Percentiles rank a stretch among this genome's conserved stretches.
phyloP scores from a whole-genome alignment of 2,888 invertebrate species.

The Romanomermis culicivorax region DNA sequence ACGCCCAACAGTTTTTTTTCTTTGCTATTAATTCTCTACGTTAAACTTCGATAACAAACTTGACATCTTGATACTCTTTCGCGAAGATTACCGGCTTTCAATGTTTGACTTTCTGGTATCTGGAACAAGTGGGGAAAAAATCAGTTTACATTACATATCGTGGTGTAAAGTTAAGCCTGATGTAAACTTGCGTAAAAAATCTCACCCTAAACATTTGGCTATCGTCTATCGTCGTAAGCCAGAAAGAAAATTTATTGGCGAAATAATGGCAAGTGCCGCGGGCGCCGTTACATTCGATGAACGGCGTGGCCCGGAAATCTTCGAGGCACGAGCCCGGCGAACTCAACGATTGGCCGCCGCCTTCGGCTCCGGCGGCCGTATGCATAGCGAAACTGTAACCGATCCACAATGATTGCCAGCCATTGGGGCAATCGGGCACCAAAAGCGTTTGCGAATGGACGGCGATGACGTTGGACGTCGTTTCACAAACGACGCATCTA shows the following conservation, averaged over 20 bases:
- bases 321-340: slow-evolving; percentile 91
- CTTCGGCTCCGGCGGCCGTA: slow-evolving; percentile 80
- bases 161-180: too few species aligned
- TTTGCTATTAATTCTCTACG: not conserved
- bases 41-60: slow-evolving; percentile 27
- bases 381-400: slow-evolving; percentile 98
- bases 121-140: slow-evolving; percentile 39
- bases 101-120: slow-evolving; percentile 61
- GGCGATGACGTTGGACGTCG: slow-evolving; percentile 77
- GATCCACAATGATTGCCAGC: slow-evolving; percentile 78
- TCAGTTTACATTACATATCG: not conserved
- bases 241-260: slow-evolving; percentile 87
- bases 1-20: too few species aligned
- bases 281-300: slow-evolving; percentile 95
- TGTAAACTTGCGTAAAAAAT: too few species aligned
- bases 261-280: slow-evolving; percentile 82
- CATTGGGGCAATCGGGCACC: slow-evolving; percentile 64
- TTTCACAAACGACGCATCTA: slow-evolving; percentile 77
- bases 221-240: slow-evolving; percentile 79
- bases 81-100: slow-evolving; percentile 65
- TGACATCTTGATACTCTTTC: slow-evolving; percentile 40
- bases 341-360: slow-evolving; percentile 74
- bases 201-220: slow-evolving; percentile 42
- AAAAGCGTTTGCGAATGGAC: slow-evolving; percentile 71
- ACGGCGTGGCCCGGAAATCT: slow-evolving; percentile 89